Evolutionary conservation across 2,797 vertebrate species (phyloP).

Genomic region (Acridotheres tristis): DNA sequence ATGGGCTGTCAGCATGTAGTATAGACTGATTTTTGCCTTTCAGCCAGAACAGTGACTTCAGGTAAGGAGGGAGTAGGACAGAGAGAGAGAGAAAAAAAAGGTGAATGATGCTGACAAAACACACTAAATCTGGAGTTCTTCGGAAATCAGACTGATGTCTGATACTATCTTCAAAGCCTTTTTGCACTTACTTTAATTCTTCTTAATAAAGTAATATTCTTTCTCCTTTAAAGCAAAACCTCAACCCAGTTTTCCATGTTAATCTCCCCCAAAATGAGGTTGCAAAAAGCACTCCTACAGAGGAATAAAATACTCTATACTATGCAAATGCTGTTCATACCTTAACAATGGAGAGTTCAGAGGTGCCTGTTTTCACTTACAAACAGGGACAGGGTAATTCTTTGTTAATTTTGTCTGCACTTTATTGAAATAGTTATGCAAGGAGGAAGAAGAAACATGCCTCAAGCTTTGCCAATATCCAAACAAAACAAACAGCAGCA

Average conservation of each 20-base stretch:
- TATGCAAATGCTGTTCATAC: neutral
- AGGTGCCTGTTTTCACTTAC: conserved; percentile 47
- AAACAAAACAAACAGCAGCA: conserved; percentile 67
- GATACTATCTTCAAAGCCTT: neutral
- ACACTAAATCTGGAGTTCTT: neutral
- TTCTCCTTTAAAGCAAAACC: neutral
- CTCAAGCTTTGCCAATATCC: conserved; percentile 31
- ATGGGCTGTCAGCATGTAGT: neutral
- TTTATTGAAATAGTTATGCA: conserved; percentile 48
- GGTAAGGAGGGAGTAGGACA: neutral
- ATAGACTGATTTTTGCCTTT: neutral
- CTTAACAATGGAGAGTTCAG: neutral
- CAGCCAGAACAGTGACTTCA: neutral
- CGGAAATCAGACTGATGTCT: neutral
- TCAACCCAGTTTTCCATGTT: neutral
- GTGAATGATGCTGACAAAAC: neutral
- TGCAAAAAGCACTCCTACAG: neutral
- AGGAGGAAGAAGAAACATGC: conserved; percentile 11
- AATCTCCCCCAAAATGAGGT: neutral
- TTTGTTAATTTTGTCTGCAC: conserved; percentile 32
- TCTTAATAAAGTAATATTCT: neutral
- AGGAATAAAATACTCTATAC: neutral
- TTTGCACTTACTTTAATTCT: neutral
- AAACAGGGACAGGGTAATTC: neutral
- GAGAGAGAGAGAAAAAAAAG: neutral